Evolutionary conservation across 2,113 vertebrate species (phyloP).

Genomic region (Spizaetus ornatus): DNA sequence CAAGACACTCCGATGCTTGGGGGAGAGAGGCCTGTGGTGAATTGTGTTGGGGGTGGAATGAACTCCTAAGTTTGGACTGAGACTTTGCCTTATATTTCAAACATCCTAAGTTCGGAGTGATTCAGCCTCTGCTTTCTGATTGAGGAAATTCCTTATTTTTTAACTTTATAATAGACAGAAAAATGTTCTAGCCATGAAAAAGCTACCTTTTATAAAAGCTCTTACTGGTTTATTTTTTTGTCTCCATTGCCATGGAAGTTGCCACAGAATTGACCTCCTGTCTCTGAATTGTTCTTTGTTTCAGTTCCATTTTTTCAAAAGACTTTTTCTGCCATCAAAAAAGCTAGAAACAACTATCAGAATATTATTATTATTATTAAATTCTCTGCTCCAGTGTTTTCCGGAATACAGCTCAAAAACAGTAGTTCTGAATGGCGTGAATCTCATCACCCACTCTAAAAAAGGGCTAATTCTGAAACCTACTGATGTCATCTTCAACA

Average conservation of each 20-base stretch:
- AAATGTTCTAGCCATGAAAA: background rate
- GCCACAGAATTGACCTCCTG: background rate
- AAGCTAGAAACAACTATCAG: background rate
- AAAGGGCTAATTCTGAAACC: background rate
- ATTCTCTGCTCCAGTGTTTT: background rate
- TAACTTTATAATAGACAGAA: background rate
- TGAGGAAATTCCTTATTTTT: background rate
- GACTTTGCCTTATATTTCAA: background rate
- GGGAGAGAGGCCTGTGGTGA: background rate
- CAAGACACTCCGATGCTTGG: background rate
- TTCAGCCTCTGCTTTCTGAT: background rate
- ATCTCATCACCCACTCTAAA: background rate
- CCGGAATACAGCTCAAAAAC: background rate
- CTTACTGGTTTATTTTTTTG: background rate
- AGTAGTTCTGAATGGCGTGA: background rate
- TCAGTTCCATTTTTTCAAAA: background rate
- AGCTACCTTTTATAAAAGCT: background rate
- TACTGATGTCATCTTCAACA: background rate
- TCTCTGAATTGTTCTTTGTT: background rate
- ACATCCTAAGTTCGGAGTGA: background rate
- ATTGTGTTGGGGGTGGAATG: background rate
- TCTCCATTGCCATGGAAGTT: background rate
- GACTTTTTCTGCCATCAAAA: background rate
- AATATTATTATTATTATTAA: background rate
- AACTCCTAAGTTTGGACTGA: background rate